These are phyloP conservation scores for Listrodromus nycthemerus DNA, from an alignment of 2,888 invertebrate species.

Conservation along the genomic window DNA sequence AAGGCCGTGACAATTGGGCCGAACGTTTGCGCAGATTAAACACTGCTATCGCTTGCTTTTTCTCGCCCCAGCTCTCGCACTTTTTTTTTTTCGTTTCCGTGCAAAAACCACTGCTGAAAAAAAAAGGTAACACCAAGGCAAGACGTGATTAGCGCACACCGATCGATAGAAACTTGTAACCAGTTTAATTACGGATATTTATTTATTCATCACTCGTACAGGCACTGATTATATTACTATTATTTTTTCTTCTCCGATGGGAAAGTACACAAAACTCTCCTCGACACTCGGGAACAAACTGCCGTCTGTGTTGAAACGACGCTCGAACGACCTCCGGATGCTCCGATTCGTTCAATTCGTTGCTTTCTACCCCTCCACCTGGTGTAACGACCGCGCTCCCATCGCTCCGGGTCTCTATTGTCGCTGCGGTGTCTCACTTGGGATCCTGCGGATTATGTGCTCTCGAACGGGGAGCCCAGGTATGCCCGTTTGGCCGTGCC, in stretches of 20 bases:
- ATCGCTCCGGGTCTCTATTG: constrained; percentile 5
- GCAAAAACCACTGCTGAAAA: constrained; percentile 22
- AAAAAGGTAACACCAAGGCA: constrained; percentile 45
- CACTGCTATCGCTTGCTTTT: constrained; percentile 20
- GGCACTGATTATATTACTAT: background rate
- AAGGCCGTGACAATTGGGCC: constrained; percentile 26
- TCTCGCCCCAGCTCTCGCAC: background rate
- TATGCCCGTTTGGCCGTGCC: constrained; percentile 2
- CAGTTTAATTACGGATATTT: constrained; percentile 3
- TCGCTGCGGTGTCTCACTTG: constrained; percentile 1
- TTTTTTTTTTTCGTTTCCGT: constrained; percentile 8
- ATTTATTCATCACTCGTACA: constrained; percentile 2
- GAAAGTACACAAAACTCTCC: constrained; percentile 8
- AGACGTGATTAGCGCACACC: constrained; percentile 56
- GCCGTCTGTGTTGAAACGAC: constrained; percentile 26
- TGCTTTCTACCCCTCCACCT: constrained; percentile 59
- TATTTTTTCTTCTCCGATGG: background rate
- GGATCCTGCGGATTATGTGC: constrained; percentile 17
- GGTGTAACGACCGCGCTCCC: constrained; percentile 49
- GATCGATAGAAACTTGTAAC: constrained; percentile 36
- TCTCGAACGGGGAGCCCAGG: background rate
- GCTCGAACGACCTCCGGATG: constrained; percentile 37
- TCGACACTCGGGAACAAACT: constrained; percentile 37
- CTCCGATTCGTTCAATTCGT: constrained; percentile 61
- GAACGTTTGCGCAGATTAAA: constrained; percentile 41